Percentiles rank a stretch among this genome's conserved stretches.
Evolutionary conservation across 2,113 vertebrate species (phyloP).

Genomic region (Spermophilus dauricus): DNA sequence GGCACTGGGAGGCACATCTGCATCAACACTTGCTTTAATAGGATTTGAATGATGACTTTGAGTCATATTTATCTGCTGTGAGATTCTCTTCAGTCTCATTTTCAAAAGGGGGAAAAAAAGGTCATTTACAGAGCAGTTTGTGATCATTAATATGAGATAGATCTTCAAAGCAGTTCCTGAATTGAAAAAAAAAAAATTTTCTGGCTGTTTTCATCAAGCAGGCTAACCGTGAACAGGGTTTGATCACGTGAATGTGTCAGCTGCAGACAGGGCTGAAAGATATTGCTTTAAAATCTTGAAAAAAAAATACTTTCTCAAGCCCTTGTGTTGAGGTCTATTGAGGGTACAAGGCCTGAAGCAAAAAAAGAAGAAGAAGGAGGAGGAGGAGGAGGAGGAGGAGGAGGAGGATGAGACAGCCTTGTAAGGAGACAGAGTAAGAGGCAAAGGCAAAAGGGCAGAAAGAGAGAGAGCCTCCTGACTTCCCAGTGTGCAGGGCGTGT

Average conservation of each 20-base stretch:
- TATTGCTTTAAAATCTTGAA: background rate
- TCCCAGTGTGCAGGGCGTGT: no score
- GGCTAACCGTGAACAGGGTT: background rate
- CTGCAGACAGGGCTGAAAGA: background rate
- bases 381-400: background rate
- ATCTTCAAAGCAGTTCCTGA: constrained; percentile 47
- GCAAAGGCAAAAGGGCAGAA: no score
- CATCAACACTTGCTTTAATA: background rate
- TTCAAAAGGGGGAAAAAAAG: constrained; percentile 27
- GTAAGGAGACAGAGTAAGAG: background rate
- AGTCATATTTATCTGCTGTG: background rate
- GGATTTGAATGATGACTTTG: background rate
- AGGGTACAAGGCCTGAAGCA: background rate
- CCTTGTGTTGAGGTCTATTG: background rate
- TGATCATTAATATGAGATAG: background rate
- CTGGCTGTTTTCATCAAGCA: background rate
- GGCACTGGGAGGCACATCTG: background rate
- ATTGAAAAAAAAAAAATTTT: background rate
- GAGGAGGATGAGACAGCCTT: background rate
- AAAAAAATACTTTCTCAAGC: background rate
- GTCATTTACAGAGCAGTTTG: constrained; percentile 34
- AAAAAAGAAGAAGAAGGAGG: background rate
- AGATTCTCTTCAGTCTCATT: constrained; percentile 33
- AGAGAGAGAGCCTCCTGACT: no score
- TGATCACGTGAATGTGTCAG: background rate